Evolutionary conservation across 2,113 vertebrate genomes (phyloP), one percentile per base, ranked within the genome.

Genomic region (Rostratula benghalensis): DNA sequence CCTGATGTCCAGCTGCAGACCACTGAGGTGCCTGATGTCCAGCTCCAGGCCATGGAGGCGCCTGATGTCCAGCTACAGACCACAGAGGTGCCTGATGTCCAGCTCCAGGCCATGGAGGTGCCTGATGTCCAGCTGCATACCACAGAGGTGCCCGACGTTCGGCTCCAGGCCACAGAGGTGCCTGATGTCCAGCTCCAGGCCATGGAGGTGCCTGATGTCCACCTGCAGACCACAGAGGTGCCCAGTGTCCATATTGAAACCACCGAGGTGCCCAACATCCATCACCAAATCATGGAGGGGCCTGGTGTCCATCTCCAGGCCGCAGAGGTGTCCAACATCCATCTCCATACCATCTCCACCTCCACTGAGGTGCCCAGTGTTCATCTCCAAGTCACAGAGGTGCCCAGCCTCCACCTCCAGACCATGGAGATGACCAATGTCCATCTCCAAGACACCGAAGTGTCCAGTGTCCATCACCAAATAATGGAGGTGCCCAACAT

Each of bases 271-370:
- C 46, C 81, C 31, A 31, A 13, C 2, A 9, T 75, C 45, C 98
- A 98, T 59, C 97, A 97, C 50, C 98, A 51, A 13, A 18, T 9
- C 0, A 3, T 56, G 2, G 48, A 80, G 48, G 65, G 63, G 39
- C 22, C 56, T 14, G 14, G 7, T 24, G 54, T 74, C 30, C 98
- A 98, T 35, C 97, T 98, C 37, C 98, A 59, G 19, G 35, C 51
- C 60, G 39, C 60, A 5, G 73, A 87, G 63, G 45, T 77, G 31
- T 6, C 73, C 21, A 43, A 4, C 3, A 20, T 64, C 28, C 67
- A 41, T 39, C 67, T 48, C 24, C 67, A 64, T 6, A 4, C 22
- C 22, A 54, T 54, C 28, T 54, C 53, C 53, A 30, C 53, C 53
- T 54, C 53, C 53, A 8, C 39, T 17, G 97, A 86, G 39, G 56